Evolutionary conservation across 2,113 vertebrate genomes (phyloP), one percentile per base, ranked within the genome.

Genomic region (Sinocyclocheilus anophthalmus): DNA sequence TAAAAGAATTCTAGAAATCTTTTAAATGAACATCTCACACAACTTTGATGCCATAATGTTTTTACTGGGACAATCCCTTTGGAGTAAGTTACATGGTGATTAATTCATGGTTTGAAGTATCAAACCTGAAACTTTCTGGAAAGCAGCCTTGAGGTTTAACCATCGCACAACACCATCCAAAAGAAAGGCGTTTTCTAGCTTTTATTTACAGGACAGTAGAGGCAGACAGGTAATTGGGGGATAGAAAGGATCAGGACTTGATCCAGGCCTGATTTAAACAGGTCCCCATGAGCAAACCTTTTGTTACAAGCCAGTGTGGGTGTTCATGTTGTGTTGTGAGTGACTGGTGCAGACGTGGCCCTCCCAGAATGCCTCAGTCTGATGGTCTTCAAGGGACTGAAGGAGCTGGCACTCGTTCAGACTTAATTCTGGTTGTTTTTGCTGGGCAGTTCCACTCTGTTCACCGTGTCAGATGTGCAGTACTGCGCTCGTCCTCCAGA

Each of bases 391-490:
- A 22, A 1, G 18, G 53, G 6, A 26, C 53, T 57, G 53, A 8
- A 33, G 39, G 18, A 59, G 2, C 55, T 33, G 76, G 76, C 77
- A 22, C 1, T 65, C 45, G 55, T 33, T 80, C 59, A 61, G 42
- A 59, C 22, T 14, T 79, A 3, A 75, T 87, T 75, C 80, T 26
- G 86, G 87, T 87, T 70, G 76, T 63, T 89, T 92, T 89, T 89
- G 91, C 42, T 39, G 70, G 88, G 81, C 88, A 50, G 91, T 92
- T 93, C 90, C 92, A 91, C 91, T 92, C 89, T 72, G 86, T 90
- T 93, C 88, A 87, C 91, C 93, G 24, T 89, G 91, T 92, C 92
- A 85, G 92, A 88, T 89, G 83, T 88, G 90, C 85, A 90, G 88
- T 61, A 90, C 88, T 92, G 73, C 87, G 59, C 89, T 81, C 57